Evolutionary conservation across 2,888 invertebrate species (phyloP).

Genomic region (Eumerus sabulonum): DNA sequence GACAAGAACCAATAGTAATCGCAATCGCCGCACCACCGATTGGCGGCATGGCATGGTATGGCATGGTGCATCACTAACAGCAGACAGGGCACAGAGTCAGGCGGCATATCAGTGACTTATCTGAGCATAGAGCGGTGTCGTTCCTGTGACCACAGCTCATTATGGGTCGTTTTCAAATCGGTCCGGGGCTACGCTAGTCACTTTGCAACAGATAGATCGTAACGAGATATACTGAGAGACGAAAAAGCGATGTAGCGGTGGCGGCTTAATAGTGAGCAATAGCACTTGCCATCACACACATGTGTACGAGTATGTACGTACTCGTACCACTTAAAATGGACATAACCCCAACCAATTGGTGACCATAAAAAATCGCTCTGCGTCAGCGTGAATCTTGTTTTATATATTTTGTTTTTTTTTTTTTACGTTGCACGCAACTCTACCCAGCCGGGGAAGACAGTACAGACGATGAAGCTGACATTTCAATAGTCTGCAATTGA

Average conservation of each 20-base stretch:
- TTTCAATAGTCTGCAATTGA: conserved; percentile 78
- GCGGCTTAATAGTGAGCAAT: conserved; percentile 5
- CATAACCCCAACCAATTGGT: conserved; percentile 66
- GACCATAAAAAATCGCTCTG: conserved; percentile 63
- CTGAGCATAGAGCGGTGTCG: conserved; percentile 58
- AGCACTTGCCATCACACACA: conserved; percentile 62
- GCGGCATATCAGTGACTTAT: conserved; percentile 66
- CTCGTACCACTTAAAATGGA: conserved; percentile 69
- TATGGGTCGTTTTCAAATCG: conserved; percentile 61
- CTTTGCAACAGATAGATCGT: conserved; percentile 38
- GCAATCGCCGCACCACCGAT: conserved; percentile 31
- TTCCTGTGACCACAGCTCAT: conserved; percentile 65
- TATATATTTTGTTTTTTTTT: conserved; percentile 10
- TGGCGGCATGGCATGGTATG: background rate
- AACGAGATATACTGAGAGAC: conserved; percentile 25
- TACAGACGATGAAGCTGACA: conserved; percentile 73
- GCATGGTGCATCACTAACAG: conserved; percentile 31
- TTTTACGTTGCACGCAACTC: conserved; percentile 56
- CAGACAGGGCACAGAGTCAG: background rate
- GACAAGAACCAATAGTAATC: conserved; percentile 60
- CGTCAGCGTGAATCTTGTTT: conserved; percentile 56
- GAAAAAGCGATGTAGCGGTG: conserved; percentile 25
- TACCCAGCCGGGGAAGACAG: conserved; percentile 27
- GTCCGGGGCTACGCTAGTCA: conserved; percentile 4
- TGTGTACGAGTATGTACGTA: no score